phyloP scores from a whole-genome alignment of 2,888 invertebrate genomes.

The Choreutis nemorana region DNA sequence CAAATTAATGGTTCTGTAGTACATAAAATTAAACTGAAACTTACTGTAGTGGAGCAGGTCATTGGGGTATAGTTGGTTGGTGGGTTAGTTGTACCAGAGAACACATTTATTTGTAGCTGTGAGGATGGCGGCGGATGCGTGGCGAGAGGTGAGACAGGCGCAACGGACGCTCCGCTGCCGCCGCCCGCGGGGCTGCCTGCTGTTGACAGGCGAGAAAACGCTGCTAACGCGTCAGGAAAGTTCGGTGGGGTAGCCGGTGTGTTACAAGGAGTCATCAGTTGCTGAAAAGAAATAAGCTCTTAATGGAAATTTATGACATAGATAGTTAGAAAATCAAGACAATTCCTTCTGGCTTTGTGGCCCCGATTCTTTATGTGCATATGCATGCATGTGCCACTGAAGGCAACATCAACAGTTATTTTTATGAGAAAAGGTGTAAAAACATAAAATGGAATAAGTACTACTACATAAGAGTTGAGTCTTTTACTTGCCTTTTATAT shows the following conservation, averaged over 20 bases:
- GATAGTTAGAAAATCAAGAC: too few species aligned
- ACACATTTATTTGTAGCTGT: constrained; percentile 37
- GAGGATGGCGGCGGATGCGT: constrained; percentile 43
- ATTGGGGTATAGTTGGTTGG: constrained; percentile 48
- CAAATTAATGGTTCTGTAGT: constrained; percentile 1
- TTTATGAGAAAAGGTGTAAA: too few species aligned
- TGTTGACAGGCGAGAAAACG: constrained; percentile 88
- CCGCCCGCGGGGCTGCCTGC: constrained; percentile 56
- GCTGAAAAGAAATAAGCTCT: constrained; percentile 32
- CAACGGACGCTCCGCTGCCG: constrained; percentile 27
- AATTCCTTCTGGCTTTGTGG: too few species aligned
- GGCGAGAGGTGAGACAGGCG: constrained; percentile 51
- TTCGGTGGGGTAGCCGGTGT: constrained; percentile 95
- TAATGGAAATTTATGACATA: too few species aligned
- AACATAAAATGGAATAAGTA: neutral
- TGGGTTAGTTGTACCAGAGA: constrained; percentile 38
- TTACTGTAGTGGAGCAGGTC: constrained; percentile 58
- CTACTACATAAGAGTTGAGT: neutral
- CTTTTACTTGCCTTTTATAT: too few species aligned
- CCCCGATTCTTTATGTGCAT: too few species aligned
- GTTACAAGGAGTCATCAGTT: constrained; percentile 92
- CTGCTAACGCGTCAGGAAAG: constrained; percentile 89
- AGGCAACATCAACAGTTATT: too few species aligned
- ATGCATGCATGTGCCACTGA: too few species aligned
- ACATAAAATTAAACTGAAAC: constrained; percentile 14